Conservation (phyloP, 1,140 invertebrate species). For the Polyergus mexicanus region DNA sequence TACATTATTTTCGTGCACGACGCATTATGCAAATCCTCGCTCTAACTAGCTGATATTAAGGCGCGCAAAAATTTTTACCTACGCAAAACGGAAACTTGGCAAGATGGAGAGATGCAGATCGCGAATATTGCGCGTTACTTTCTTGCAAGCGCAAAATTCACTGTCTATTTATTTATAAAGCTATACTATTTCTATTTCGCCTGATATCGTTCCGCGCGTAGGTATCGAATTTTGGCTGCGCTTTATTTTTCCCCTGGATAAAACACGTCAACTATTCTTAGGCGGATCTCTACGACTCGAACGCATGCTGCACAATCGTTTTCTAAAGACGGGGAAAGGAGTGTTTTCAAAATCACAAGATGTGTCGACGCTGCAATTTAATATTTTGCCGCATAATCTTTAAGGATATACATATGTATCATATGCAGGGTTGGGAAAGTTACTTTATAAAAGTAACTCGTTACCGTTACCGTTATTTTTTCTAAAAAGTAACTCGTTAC, state of each 20-base stretch:
- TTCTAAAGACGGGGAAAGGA: not conserved
- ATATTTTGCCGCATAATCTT: not conserved
- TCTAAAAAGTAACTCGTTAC: no score
- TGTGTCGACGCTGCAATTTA: not conserved
- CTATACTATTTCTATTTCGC: slow-evolving; percentile 72
- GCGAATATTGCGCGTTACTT: slow-evolving; percentile 49
- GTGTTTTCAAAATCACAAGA: not conserved
- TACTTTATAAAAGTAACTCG: no score
- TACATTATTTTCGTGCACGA: not conserved
- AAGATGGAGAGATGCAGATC: not conserved
- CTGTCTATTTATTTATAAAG: slow-evolving; percentile 71
- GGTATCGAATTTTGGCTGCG: slow-evolving; percentile 47
- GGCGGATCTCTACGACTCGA: slow-evolving; percentile 34
- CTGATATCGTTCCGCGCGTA: slow-evolving; percentile 29
- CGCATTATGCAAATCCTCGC: not conserved
- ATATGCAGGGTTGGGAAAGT: no score
- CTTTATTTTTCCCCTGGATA: slow-evolving; percentile 63
- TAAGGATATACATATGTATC: no score
- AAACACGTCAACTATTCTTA: slow-evolving; percentile 70
- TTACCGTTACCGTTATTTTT: no score
- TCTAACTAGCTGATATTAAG: not conserved
- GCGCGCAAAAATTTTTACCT: slow-evolving; percentile 45
- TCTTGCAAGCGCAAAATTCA: slow-evolving; percentile 61
- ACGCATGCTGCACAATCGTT: slow-evolving; percentile 21
- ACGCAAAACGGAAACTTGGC: slow-evolving; percentile 41